Conservation (phyloP, 2,888 invertebrate species). For the Iphiclides podalirius region DNA sequence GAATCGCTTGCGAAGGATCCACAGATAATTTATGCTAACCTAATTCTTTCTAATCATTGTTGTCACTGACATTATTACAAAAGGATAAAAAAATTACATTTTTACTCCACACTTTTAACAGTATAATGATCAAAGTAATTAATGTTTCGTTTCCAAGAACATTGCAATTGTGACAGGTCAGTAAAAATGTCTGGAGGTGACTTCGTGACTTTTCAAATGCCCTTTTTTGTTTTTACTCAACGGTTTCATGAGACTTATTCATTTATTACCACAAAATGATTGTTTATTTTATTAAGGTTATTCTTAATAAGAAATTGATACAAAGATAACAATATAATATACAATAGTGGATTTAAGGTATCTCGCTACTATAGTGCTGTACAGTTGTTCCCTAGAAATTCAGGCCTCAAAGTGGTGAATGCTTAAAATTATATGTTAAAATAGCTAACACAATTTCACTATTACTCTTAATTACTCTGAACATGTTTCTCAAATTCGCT, state of each 20-base stretch:
- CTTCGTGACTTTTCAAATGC: constrained; percentile 6
- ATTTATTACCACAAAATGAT: too few relatives aligned
- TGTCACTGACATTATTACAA: background rate
- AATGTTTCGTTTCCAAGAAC: constrained; percentile 10
- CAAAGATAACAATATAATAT: too few relatives aligned
- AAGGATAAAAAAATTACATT: background rate
- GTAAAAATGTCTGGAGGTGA: constrained; percentile 6
- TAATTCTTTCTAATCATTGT: background rate
- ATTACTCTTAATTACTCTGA: too few relatives aligned
- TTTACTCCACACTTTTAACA: background rate
- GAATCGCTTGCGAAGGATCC: background rate
- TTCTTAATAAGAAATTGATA: too few relatives aligned
- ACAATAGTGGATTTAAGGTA: too few relatives aligned
- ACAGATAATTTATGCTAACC: background rate
- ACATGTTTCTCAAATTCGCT: too few relatives aligned
- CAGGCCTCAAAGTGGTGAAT: too few relatives aligned
- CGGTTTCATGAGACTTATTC: constrained; percentile 17
- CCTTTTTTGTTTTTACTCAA: constrained; percentile 2
- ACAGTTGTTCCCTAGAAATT: too few relatives aligned
- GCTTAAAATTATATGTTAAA: too few relatives aligned
- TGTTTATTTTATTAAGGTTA: too few relatives aligned
- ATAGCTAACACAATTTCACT: too few relatives aligned
- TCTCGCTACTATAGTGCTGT: too few relatives aligned
- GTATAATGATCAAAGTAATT: constrained; percentile 1
- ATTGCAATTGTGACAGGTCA: background rate